phyloP scores from a whole-genome alignment of 2,113 vertebrate genomes.

The Crocuta crocuta region DNA sequence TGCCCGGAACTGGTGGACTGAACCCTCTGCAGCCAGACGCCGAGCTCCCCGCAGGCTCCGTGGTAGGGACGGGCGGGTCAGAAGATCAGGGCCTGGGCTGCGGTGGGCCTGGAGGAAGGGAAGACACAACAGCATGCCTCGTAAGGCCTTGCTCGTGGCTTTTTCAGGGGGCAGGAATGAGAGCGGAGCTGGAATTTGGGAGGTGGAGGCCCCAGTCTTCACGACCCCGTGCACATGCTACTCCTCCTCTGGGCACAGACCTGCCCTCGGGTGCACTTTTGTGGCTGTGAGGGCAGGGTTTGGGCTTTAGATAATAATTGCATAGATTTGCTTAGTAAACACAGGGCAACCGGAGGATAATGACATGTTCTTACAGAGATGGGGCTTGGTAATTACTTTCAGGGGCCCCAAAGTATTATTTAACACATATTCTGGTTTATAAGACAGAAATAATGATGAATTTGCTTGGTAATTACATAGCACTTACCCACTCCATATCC shows the following conservation, averaged over 20 bases:
- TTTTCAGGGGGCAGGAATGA: not conserved
- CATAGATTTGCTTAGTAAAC: conserved; percentile 81
- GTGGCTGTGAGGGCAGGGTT: conserved; percentile 69
- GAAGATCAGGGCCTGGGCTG: not conserved
- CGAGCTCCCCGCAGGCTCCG: not conserved
- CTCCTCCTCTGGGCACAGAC: not conserved
- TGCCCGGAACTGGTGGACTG: not conserved
- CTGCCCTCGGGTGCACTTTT: conserved; percentile 75
- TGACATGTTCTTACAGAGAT: conserved; percentile 81
- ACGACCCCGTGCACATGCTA: not conserved
- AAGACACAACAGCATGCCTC: not conserved
- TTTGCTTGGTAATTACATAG: conserved; percentile 87
- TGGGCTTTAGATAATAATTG: conserved; percentile 81
- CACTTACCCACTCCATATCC: conserved; percentile 82
- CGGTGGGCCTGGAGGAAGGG: not conserved
- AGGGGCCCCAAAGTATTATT: conserved; percentile 86
- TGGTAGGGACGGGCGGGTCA: not conserved
- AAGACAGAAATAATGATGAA: conserved; percentile 87
- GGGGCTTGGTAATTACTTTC: conserved; percentile 83
- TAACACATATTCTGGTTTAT: conserved; percentile 88
- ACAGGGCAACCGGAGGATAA: conserved; percentile 76
- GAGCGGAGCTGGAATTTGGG: conserved; percentile 16
- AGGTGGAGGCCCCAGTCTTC: not conserved
- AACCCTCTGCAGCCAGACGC: not conserved
- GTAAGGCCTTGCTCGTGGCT: not conserved